Evolutionary conservation across 2,113 vertebrate species (phyloP), one percentile per base, ranked within the genome.

Genomic region (Peromyscus californicus): DNA sequence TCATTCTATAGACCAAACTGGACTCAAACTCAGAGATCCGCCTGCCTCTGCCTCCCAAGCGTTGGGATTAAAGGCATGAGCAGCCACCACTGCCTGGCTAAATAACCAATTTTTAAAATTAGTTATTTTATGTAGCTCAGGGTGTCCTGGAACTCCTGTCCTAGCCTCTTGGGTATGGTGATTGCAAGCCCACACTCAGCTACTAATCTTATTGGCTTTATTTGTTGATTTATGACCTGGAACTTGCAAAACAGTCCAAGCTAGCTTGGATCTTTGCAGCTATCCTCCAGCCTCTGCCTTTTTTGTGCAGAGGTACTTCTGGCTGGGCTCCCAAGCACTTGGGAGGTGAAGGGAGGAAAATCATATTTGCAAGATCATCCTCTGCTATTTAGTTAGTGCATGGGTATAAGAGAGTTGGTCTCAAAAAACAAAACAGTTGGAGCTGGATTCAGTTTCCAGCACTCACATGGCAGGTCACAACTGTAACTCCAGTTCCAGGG

Each of bases 191-290:
- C 22, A 33, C 65, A 69, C 51, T 29, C 26, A 59, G 24, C n/a
- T 72, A 57, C 36, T 89, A 36, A 69, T 45, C 59, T 45, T 65
- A 29, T 45, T 65, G 26, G 83, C 39, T 54, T 70, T 87, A 15
- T 70, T 88, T 70, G 13, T 59, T 83, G 57, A 63, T 84, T 63
- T 63, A 63, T 84, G 90, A 88, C 61, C 79, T 90, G 75, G 78
- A 94, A 85, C 61, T 85, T 85, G 16, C 8, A 33, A 63, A 42
- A 8, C 5, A 84, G n/a, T 0, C 33, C 36, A 54, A 17, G 15
- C 17, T 82, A 59, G 57, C 54, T 83, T 61, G 51, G 80, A 61
- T 83, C 36, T 59, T 59, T 83, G 80, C 22, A 83, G 54, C 36
- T 10, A 59, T 82, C 33, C 79, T 59, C 10, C 19, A 31, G 33